Percentiles rank a stretch among this genome's conserved stretches.
Evolutionary conservation across 2,113 vertebrate genomes (phyloP).

Genomic region (Apistogramma diplotaenia): DNA sequence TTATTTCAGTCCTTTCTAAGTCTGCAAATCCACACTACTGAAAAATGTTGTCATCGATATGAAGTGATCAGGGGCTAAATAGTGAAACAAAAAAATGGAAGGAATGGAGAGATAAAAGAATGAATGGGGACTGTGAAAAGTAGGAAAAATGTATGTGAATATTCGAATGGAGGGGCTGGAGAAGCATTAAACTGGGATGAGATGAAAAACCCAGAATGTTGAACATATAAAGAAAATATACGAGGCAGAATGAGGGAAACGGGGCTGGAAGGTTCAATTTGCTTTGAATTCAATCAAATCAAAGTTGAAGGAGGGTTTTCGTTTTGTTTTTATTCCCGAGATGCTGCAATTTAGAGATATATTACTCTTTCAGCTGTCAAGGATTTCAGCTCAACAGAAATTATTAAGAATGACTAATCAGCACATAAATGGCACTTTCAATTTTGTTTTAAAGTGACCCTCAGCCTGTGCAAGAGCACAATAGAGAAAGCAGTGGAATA

Average conservation of each 20-base stretch:
- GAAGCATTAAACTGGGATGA: neutral
- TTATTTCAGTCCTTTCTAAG: neutral
- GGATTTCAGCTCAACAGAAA: constrained; percentile 6
- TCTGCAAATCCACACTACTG: neutral
- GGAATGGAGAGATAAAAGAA: neutral
- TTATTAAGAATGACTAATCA: constrained; percentile 3
- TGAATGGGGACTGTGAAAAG: neutral
- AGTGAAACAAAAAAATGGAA: neutral
- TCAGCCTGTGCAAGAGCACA: neutral
- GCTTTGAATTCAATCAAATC: constrained; percentile 2
- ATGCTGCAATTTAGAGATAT: constrained; percentile 3
- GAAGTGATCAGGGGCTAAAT: neutral
- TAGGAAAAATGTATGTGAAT: neutral
- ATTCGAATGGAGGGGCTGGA: neutral
- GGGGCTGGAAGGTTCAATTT: neutral
- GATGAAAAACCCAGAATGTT: neutral
- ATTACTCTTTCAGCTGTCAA: neutral
- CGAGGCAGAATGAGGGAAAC: neutral
- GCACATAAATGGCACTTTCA: neutral
- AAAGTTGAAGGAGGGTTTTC: neutral
- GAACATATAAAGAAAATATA: neutral
- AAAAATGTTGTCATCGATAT: neutral
- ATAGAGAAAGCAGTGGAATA: neutral
- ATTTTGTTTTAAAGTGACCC: neutral
- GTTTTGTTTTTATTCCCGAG: neutral